These are phyloP conservation scores for Aurelia sp. DNA, from an alignment of 30 jellyfish, hydroid and myxozoan genomes.

Conservation along the genomic window DNA sequence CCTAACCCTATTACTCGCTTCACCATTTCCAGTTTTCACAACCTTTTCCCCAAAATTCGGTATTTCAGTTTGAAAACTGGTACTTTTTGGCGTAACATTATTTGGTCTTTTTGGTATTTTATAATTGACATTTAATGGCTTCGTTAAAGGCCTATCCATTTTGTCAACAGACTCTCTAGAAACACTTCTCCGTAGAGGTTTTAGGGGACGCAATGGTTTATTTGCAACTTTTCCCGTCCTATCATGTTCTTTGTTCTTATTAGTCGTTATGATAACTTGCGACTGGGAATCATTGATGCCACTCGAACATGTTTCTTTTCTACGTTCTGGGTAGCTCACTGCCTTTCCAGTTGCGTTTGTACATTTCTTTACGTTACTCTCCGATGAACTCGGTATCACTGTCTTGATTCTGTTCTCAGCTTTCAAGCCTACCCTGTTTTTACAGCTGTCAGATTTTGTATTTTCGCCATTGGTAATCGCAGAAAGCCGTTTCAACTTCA, in stretches of 20 bases:
- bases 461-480: not conserved
- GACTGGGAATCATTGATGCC: not conserved
- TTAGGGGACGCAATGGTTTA: conserved; percentile 21
- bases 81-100: not conserved
- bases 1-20: not conserved
- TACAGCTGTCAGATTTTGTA: not conserved
- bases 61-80: not conserved
- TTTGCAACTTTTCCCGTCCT: not conserved
- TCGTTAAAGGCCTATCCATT: not conserved
- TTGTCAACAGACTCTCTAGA: not conserved
- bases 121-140: not conserved
- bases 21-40: not conserved
- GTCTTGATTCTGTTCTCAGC: not conserved
- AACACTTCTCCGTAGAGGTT: conserved; percentile 10
- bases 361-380: too few relatives aligned
- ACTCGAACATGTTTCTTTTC: too few relatives aligned
- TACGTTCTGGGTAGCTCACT: too few relatives aligned
- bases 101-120: conserved; percentile 3
- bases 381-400: too few relatives aligned
- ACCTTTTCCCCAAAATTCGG: not conserved
- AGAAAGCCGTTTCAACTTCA: not conserved
- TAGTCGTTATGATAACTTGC: not conserved
- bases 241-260: not conserved
- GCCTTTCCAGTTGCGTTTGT: too few relatives aligned
- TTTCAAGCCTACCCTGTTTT: not conserved